Percentiles rank a stretch among this genome's conserved stretches.
Evolutionary conservation across 1,140 invertebrate species (phyloP).

Genomic region (Augochlora pura): DNA sequence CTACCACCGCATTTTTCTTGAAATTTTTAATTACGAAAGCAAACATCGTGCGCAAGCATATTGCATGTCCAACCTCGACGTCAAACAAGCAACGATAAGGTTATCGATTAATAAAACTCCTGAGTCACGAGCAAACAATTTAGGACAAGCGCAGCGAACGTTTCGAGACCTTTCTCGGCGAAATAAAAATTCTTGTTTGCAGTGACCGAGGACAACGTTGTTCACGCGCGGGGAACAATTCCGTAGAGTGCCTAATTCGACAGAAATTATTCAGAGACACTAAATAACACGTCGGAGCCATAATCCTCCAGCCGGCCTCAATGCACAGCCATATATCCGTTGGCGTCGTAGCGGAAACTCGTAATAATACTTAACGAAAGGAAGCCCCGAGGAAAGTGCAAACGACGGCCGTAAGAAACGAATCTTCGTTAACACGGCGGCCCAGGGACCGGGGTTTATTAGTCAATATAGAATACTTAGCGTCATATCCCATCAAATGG

Average conservation of each 20-base stretch:
- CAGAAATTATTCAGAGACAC: neutral
- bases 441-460: constrained; percentile 64
- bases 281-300: neutral
- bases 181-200: no score
- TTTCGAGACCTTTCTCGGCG: no score
- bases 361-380: neutral
- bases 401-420: constrained; percentile 38
- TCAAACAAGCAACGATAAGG: no score
- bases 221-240: neutral
- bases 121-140: no score
- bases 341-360: neutral
- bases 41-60: no score
- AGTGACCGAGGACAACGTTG: no score
- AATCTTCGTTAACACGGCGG: constrained; percentile 48
- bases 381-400: neutral
- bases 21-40: no score
- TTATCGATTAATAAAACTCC: no score
- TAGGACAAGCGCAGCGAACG: no score
- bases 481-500: constrained; percentile 70
- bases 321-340: neutral
- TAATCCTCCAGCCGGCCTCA: neutral
- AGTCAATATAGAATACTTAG: constrained; percentile 67
- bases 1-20: no score
- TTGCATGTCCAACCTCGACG: no score
- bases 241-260: no score